Base-by-base conservation (phyloP, 2,888 invertebrate genomes). In the Conus canariensis region DNA sequence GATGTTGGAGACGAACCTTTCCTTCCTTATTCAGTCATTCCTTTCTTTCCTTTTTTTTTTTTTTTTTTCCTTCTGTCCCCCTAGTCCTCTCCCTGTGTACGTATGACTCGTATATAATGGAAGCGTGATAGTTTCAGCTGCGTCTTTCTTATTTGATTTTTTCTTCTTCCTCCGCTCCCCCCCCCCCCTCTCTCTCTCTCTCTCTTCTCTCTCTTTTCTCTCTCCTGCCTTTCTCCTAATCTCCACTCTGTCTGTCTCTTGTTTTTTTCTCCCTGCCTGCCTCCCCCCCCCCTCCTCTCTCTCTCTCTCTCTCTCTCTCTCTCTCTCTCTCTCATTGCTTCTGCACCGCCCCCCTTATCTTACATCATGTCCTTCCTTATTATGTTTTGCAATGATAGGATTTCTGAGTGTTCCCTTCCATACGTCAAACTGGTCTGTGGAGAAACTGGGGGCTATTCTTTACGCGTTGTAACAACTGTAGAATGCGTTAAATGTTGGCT, bases 281-380 rank as follows among this genome's bases (percentile, higher is more conserved):
- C 88, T 77, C 77, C 77, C 45, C 30, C 1, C 77, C 45, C 8
- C 25, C 88, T 77, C 77, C 64, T 87, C 67, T 87, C 64, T 60
- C 59, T 60, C 83, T 83, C 19, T 59, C 83, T 59, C 58, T 83
- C 59, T 83, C 59, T 58, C 56, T 83, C 22, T 59, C 59, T 45
- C 58, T 58, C 86, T 86, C 86, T 86, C 86, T 86, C 70, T 70
- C 70, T 70, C 64, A 14, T 16, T 64, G 64, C 16, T 10, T 64
- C 12, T 64, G 64, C 16, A 16, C 16, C 16, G 64, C 10, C 60
- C 10, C 64, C 10, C 64, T 10, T 64, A 64, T 14, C 16, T 10
- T 14, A 64, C 64, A 64, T 14, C 16, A 7, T 64, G 16, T 64
- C 64, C 10, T 14, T 64, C 12, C 12, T 7, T 64, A 12, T 7